Evolutionary conservation across 1,140 invertebrate genomes (phyloP).

Genomic region (Idris sp.): DNA sequence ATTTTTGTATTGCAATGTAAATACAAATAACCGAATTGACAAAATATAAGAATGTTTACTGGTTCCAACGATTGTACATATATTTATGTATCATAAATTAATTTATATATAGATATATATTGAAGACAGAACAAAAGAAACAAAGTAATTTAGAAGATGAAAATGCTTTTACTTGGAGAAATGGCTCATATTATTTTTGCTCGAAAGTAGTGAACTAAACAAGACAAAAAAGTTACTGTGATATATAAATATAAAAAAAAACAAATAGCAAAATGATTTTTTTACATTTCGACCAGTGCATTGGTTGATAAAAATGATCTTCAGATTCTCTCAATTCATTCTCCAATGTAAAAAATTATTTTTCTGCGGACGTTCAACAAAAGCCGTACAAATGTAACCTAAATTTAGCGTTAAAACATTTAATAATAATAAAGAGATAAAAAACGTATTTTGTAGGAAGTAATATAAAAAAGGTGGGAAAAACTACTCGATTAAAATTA

Average conservation of each 20-base stretch:
- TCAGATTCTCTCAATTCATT: constrained; percentile 12
- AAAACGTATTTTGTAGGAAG: constrained; percentile 43
- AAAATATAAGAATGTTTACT: constrained; percentile 17
- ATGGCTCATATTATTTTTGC: constrained; percentile 45
- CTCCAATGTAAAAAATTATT: constrained; percentile 44
- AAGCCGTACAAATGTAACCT: constrained; percentile 48
- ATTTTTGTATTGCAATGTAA: too few species aligned
- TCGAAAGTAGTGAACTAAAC: constrained; percentile 24
- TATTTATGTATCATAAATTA: constrained; percentile 41
- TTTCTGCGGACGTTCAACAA: constrained; percentile 34
- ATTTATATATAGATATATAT: constrained; percentile 53
- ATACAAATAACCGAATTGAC: too few species aligned
- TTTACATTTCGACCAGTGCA: neutral
- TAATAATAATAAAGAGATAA: constrained; percentile 14
- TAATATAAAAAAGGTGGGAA: too few species aligned
- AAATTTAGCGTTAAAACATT: constrained; percentile 17
- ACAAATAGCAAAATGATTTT: constrained; percentile 10
- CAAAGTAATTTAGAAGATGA: constrained; percentile 36
- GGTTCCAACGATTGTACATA: constrained; percentile 31
- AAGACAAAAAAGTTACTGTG: constrained; percentile 65
- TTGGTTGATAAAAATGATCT: too few species aligned
- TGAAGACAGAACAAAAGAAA: constrained; percentile 3
- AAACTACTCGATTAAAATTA: constrained; percentile 18
- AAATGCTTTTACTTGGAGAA: constrained; percentile 26
- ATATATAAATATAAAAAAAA: constrained; percentile 55